Percentiles rank a stretch among this genome's conserved stretches.
phyloP scores from a whole-genome alignment of 1,140 invertebrate genomes.

The Doryteuthis pealeii region DNA sequence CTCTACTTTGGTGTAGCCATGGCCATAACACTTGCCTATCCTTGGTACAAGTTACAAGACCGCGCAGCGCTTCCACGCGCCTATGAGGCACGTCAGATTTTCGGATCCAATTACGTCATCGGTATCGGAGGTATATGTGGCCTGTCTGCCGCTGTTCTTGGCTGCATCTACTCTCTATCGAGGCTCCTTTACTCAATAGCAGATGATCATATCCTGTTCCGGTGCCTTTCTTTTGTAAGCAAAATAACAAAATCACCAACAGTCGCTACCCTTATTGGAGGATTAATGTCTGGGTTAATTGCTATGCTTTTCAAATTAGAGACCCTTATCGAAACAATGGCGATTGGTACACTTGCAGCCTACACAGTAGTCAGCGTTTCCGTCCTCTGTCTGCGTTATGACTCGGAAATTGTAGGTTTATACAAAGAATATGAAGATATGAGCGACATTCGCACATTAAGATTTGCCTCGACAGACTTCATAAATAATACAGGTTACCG shows the following conservation, averaged over 20 bases:
- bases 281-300: slow-evolving; percentile 69
- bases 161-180: slow-evolving; percentile 94
- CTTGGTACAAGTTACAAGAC: slow-evolving; percentile 41
- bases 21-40: slow-evolving; percentile 51
- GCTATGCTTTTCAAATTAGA: slow-evolving; percentile 82
- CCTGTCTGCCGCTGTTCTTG: slow-evolving; percentile 67
- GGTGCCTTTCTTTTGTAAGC: slow-evolving; percentile 65
- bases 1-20: slow-evolving; percentile 44
- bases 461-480: slow-evolving; percentile 1
- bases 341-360: slow-evolving; percentile 83
- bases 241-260: slow-evolving; percentile 65
- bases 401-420: slow-evolving; percentile 38
- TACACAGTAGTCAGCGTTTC: slow-evolving; percentile 86
- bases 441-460: background rate
- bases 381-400: slow-evolving; percentile 72
- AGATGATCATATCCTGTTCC: slow-evolving; percentile 86
- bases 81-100: slow-evolving; percentile 39
- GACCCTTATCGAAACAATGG: slow-evolving; percentile 83
- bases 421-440: slow-evolving; percentile 46
- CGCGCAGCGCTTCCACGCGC: slow-evolving; percentile 34
- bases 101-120: slow-evolving; percentile 49
- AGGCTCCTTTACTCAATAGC: slow-evolving; percentile 91
- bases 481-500: slow-evolving; percentile 7
- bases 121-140: slow-evolving; percentile 52
- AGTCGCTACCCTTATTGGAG: slow-evolving; percentile 76